A percentile compares a stretch with the other conserved stretches of the same genome.
These are phyloP conservation scores for Apoderus coryli DNA, from an alignment of 2,888 invertebrate species.

Conservation along the genomic window DNA sequence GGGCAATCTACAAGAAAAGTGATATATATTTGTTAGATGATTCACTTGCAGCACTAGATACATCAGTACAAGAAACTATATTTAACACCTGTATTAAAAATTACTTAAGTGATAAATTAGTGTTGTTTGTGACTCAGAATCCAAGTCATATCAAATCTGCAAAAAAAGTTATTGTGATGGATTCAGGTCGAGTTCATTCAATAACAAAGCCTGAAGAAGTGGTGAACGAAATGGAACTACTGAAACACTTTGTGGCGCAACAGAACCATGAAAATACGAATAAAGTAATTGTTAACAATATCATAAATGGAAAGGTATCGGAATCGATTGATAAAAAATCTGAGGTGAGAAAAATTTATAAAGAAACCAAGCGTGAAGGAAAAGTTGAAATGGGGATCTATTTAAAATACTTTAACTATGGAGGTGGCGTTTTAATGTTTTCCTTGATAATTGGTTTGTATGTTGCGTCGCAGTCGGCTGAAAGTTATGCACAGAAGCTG, in stretches of 20 bases:
- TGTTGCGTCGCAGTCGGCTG: conserved; percentile 17
- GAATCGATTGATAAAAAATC: no score
- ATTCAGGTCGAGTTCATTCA: conserved; percentile 14
- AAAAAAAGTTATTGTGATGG: conserved; percentile 33
- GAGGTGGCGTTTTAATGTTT: conserved; percentile 20
- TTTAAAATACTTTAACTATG: conserved; percentile 21
- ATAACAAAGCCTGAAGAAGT: conserved; percentile 20
- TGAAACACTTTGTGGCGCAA: no score
- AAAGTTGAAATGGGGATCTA: conserved; percentile 21
- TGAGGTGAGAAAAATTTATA: conserved; percentile 19
- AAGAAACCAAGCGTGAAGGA: conserved; percentile 22
- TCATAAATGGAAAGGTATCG: no score
- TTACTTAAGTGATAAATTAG: conserved; percentile 22
- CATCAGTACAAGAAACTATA: conserved; percentile 20
- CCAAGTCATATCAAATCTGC: conserved; percentile 19
- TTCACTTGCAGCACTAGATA: conserved; percentile 20
- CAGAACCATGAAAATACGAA: no score
- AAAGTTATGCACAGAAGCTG: conserved; percentile 19
- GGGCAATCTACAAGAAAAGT: conserved; percentile 57
- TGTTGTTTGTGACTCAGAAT: conserved; percentile 22
- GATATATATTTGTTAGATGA: conserved; percentile 58
- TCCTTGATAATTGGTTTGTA: conserved; percentile 18
- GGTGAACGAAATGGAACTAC: conserved; percentile 20
- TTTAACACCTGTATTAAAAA: conserved; percentile 20
- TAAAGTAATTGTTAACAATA: no score